phyloP scores from a whole-genome alignment of 2,888 invertebrate species.

The Limnephilus lunatus region DNA sequence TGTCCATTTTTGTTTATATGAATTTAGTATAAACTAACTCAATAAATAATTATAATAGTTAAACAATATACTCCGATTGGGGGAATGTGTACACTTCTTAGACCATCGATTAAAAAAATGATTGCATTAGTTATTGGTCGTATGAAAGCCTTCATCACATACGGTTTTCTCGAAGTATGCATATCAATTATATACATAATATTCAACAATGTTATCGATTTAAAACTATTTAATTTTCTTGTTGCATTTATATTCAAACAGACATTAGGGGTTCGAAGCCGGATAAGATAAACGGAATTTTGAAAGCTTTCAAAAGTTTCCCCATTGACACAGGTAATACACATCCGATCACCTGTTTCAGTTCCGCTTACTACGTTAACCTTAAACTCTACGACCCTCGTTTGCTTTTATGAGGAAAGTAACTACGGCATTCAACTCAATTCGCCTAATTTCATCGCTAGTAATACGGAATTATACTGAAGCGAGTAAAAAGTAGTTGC shows the following conservation, averaged over 20 bases:
- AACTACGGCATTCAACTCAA: neutral
- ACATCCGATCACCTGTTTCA: neutral
- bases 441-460: neutral
- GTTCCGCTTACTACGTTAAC: neutral
- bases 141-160: no score
- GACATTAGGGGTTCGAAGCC: neutral
- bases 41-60: no score
- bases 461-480: neutral
- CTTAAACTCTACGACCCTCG: neutral
- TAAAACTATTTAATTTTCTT: no score
- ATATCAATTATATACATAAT: no score
- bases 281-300: neutral
- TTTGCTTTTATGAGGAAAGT: neutral
- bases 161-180: no score
- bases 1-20: no score
- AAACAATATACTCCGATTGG: no score
- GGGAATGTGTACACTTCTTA: no score
- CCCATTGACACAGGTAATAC: neutral
- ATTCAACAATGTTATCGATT: no score
- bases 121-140: no score
- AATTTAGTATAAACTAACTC: no score
- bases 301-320: neutral
- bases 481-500: neutral
- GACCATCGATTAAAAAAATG: no score
- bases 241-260: neutral